These are phyloP conservation scores for Scaptomyza caliginosa DNA, from an alignment of 2,888 invertebrate species.

Conservation along the genomic window DNA sequence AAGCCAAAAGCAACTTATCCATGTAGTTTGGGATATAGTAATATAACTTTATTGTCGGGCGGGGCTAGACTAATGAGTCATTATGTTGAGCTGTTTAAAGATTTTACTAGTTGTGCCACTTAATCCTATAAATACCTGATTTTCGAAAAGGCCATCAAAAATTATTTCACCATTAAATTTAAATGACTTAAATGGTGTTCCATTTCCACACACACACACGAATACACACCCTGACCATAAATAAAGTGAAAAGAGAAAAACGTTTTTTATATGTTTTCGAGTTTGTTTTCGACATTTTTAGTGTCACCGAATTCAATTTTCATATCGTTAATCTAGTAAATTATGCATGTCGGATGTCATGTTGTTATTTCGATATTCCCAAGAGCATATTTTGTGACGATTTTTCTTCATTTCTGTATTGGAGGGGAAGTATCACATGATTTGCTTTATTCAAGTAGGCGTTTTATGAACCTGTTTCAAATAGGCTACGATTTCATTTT, in stretches of 20 bases:
- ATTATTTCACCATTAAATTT: constrained; percentile 71
- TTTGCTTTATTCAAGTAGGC: constrained; percentile 27
- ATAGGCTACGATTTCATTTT: constrained; percentile 13
- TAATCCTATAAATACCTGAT: constrained; percentile 61
- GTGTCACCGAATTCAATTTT: constrained; percentile 82
- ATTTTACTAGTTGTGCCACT: constrained; percentile 16
- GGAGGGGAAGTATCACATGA: not conserved
- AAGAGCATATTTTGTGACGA: constrained; percentile 22
- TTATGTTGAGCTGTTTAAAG: constrained; percentile 20
- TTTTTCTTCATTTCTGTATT: not conserved
- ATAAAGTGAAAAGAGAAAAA: constrained; percentile 44
- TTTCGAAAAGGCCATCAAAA: constrained; percentile 54
- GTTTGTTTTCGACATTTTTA: constrained; percentile 77
- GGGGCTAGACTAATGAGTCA: constrained; percentile 40
- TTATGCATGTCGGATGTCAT: constrained; percentile 77
- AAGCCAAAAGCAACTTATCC: constrained; percentile 24
- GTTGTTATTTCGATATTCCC: constrained; percentile 52
- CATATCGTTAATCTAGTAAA: constrained; percentile 81
- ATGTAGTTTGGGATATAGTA: constrained; percentile 25
- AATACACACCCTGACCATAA: constrained; percentile 46
- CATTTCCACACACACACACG: constrained; percentile 51
- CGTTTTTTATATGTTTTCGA: constrained; percentile 38
- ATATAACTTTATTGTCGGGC: constrained; percentile 11
- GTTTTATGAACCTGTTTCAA: constrained; percentile 41
- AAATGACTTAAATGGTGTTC: constrained; percentile 76